These are phyloP conservation scores for Pterois miles DNA, from an alignment of 2,797 vertebrate genomes.

Conservation along the genomic window DNA sequence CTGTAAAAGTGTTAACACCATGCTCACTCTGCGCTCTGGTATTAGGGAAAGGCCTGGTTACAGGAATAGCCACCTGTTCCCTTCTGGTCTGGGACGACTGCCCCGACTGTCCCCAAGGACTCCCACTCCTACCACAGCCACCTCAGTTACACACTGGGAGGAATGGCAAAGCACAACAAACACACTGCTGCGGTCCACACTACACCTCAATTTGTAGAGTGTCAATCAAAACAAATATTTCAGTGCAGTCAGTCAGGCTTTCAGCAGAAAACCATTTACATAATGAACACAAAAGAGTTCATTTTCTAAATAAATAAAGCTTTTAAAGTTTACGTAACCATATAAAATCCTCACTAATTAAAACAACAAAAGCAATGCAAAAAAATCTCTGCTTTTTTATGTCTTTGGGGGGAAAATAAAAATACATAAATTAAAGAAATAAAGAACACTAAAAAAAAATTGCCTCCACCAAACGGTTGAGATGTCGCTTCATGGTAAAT, in stretches of 20 bases:
- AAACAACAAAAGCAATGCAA: too few species aligned
- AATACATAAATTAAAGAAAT: too few species aligned
- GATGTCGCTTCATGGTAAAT: too few species aligned
- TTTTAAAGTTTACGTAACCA: not conserved
- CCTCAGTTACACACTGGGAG: conserved; percentile 34
- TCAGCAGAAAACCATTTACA: conserved; percentile 2
- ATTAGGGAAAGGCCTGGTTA: conserved; percentile 64
- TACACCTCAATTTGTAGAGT: conserved; percentile 7
- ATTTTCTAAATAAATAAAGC: not conserved
- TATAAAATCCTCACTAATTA: too few species aligned
- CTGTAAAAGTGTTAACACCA: conserved; percentile 84
- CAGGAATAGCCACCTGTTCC: conserved; percentile 80
- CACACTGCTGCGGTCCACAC: conserved; percentile 10
- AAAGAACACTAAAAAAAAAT: too few species aligned
- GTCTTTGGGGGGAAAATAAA: too few species aligned
- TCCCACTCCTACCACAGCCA: conserved; percentile 22
- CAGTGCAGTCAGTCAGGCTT: not conserved
- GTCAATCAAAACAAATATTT: conserved; percentile 1
- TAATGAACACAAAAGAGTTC: not conserved
- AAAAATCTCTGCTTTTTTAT: too few species aligned
- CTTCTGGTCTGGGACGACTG: conserved; percentile 56
- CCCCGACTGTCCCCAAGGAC: conserved; percentile 45
- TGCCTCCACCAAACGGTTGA: too few species aligned
- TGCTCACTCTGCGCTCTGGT: conserved; percentile 63
- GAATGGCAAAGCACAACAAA: conserved; percentile 42